A percentile compares a stretch with the other conserved stretches of the same genome.
Conservation (phyloP, 1,140 invertebrate genomes). For the Pogonomyrmex barbatus region DNA sequence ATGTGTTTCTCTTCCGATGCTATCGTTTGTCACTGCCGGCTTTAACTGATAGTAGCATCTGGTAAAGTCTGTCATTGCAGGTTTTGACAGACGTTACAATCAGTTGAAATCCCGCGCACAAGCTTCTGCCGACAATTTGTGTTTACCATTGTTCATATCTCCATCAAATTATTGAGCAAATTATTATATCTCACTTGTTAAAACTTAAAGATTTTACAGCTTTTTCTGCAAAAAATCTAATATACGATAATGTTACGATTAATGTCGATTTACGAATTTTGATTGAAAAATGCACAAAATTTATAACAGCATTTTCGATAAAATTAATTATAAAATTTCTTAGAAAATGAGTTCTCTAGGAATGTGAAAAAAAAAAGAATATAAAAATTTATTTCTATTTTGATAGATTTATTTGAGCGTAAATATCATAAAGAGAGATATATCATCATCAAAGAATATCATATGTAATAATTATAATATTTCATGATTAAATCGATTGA, state of each 20-base stretch:
- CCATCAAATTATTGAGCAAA: slow-evolving; percentile 28
- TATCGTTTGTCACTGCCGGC: slow-evolving; percentile 62
- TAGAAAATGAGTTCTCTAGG: neutral
- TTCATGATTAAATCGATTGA: slow-evolving; percentile 13
- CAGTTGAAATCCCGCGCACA: slow-evolving; percentile 45
- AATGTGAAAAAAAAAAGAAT: neutral
- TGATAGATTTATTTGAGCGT: neutral
- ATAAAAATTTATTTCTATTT: slow-evolving; percentile 5
- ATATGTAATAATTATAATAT: slow-evolving; percentile 7
- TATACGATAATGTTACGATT: neutral
- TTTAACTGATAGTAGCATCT: slow-evolving; percentile 64
- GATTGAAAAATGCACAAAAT: neutral
- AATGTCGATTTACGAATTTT: neutral
- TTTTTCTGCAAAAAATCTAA: slow-evolving; percentile 1
- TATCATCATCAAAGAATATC: neutral
- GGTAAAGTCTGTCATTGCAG: slow-evolving; percentile 64
- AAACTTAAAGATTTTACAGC: slow-evolving; percentile 34
- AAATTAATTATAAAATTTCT: neutral
- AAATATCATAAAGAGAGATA: neutral
- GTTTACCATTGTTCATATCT: slow-evolving; percentile 37
- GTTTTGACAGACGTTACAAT: slow-evolving; percentile 65
- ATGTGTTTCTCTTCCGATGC: slow-evolving; percentile 60
- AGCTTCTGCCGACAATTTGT: slow-evolving; percentile 42
- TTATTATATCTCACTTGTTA: slow-evolving; percentile 46
- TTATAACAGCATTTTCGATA: neutral